A percentile compares a stretch with the other conserved stretches of the same genome.
Evolutionary conservation across 2,888 invertebrate genomes (phyloP).

Genomic region (Synanthedon tipuliformis): DNA sequence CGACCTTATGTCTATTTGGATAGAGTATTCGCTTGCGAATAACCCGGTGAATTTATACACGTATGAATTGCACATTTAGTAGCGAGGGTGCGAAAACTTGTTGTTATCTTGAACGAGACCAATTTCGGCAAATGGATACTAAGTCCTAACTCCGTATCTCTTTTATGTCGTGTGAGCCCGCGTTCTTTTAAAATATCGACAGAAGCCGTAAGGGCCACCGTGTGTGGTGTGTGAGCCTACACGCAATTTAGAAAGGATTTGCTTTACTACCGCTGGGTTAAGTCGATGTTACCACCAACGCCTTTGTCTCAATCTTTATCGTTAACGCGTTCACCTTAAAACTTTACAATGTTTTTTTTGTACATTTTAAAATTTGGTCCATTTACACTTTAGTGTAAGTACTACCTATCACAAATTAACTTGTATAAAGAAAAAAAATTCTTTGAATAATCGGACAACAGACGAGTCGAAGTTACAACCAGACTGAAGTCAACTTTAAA

Average conservation of each 20-base stretch:
- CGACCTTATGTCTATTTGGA: slow-evolving; percentile 6
- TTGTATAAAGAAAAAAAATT: no score
- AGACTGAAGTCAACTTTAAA: no score
- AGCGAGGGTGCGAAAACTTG: slow-evolving; percentile 68
- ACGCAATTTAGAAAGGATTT: slow-evolving; percentile 64
- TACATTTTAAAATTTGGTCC: no score
- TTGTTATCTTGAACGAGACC: slow-evolving; percentile 68
- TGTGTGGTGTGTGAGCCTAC: slow-evolving; percentile 28
- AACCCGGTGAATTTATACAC: slow-evolving; percentile 41
- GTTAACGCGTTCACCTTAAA: no score
- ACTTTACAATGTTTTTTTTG: no score
- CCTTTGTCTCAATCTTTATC: no score
- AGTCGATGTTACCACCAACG: slow-evolving; percentile 8
- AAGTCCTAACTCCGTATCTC: slow-evolving; percentile 68
- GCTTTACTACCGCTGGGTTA: slow-evolving; percentile 40
- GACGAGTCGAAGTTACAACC: no score
- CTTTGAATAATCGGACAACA: no score
- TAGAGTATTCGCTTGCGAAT: slow-evolving; percentile 17
- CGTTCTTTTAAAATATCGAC: slow-evolving; percentile 65
- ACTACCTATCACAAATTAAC: no score
- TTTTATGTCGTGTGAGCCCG: slow-evolving; percentile 51
- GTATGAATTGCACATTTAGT: slow-evolving; percentile 68
- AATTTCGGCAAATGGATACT: slow-evolving; percentile 71
- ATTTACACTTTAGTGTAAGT: no score
- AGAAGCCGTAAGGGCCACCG: slow-evolving; percentile 29